Conservation (phyloP, 2,797 vertebrate species). For the Phrynocephalus forsythii region DNA sequence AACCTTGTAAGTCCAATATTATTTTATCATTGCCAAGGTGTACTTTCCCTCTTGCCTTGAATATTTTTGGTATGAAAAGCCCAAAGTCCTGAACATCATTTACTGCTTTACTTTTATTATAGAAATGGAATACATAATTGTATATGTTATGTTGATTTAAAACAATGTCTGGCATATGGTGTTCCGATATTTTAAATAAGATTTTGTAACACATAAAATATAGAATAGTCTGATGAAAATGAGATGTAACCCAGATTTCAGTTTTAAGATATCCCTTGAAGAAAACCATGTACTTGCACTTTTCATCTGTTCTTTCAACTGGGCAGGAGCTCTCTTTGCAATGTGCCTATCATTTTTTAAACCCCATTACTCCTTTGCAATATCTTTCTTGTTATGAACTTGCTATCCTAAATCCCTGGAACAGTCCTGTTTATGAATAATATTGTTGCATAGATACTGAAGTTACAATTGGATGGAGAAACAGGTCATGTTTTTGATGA, state of each 20-base stretch:
- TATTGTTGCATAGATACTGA: background rate
- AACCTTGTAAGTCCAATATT: slow-evolving; percentile 88
- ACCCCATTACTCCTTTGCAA: background rate
- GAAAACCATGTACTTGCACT: background rate
- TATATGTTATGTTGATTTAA: background rate
- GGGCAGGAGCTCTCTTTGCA: background rate
- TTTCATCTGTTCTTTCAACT: background rate
- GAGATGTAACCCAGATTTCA: slow-evolving; percentile 3
- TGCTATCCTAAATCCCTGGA: background rate
- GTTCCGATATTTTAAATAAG: slow-evolving; percentile 16
- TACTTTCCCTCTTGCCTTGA: background rate
- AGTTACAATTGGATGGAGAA: too few species aligned
- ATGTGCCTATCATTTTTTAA: background rate
- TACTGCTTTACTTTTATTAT: background rate
- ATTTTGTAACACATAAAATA: slow-evolving; percentile 24
- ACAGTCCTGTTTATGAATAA: background rate
- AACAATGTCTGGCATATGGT: background rate
- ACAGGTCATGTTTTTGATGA: too few species aligned
- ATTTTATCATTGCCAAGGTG: background rate
- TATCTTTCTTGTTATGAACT: background rate
- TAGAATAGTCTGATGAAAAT: slow-evolving; percentile 5
- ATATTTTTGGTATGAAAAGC: background rate
- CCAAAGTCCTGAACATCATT: background rate
- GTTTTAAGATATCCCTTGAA: background rate
- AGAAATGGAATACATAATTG: background rate